Base-by-base conservation (phyloP, 2,888 invertebrate species). In the Cheilosia urbana region DNA sequence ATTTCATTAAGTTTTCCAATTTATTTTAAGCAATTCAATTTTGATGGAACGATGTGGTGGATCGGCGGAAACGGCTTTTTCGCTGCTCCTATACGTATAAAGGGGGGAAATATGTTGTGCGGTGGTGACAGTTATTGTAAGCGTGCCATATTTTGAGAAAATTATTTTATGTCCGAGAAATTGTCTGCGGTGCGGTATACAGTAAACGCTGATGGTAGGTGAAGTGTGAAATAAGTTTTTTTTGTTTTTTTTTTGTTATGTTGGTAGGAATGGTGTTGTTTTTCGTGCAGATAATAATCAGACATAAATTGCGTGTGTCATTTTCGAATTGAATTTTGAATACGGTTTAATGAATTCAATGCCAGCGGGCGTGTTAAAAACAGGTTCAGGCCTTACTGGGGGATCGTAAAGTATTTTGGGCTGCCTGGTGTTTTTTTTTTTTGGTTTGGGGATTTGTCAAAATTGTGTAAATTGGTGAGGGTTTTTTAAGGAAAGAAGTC, bases 1-100 rank as follows among this genome's bases (percentile, higher is more conserved):
- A 77, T 77, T 77, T 77, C 77, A 77, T 77, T 77, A 77, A 77
- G 77, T 69, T 77, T 75, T 66, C 75, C 75, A 75, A 75, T 75
- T 75, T 75, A 75, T 75, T 75, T 68, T 62, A 77, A 69, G 77
- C 77, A 77, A 77, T 77, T 77, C 77, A 69, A 77, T 77, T 77
- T 77, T 62, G 68, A 62, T 62, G 68, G 45, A 55, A 63, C 73
- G 30, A 73, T 73, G 53, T 63, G 73, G 63, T 63, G 63, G 53
- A 55, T 73, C 62, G 30, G 21, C 53, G 63, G 62, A 63, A 73
- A 73, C n/a, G 53, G 45, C 19, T 24, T 9, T 11, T 21, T 19
- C 49, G 15, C 47, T 55, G 55, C 17, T 37, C 37, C 37, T 37
- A 13, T 37, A 37, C 13, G 47, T 21, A 47, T 53, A 42, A 49